Percentiles rank a stretch among this genome's conserved stretches.
phyloP scores from a whole-genome alignment of 1,140 invertebrate genomes.

The Tetramorium parvispinum region DNA sequence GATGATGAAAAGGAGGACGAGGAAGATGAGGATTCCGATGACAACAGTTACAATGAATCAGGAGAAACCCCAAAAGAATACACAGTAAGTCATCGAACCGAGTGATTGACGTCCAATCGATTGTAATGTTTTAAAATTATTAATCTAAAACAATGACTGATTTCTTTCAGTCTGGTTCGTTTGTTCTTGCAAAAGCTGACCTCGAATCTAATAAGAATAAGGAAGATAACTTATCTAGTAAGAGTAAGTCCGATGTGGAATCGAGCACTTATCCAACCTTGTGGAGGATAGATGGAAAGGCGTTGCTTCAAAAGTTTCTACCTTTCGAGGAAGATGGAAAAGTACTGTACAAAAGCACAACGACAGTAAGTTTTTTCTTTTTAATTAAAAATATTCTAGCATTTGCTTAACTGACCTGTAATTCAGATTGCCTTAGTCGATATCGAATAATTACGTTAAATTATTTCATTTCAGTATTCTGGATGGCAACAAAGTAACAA shows the following conservation, averaged over 20 bases:
- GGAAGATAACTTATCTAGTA: constrained; percentile 22
- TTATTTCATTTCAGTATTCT: constrained; percentile 87
- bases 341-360: constrained; percentile 91
- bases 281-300: constrained; percentile 93
- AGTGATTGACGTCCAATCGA: neutral
- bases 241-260: constrained; percentile 69
- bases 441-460: constrained; percentile 1
- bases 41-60: constrained; percentile 82
- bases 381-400: neutral
- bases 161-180: constrained; percentile 88
- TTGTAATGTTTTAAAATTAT: neutral
- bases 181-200: constrained; percentile 89
- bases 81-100: constrained; percentile 76
- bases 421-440: neutral
- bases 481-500: constrained; percentile 89
- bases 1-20: constrained; percentile 85
- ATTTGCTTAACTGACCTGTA: constrained; percentile 19
- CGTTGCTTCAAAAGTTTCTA: constrained; percentile 91
- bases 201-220: constrained; percentile 80
- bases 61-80: constrained; percentile 84
- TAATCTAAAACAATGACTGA: neutral
- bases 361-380: constrained; percentile 87
- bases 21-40: constrained; percentile 85
- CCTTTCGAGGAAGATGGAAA: constrained; percentile 90
- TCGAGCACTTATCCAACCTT: constrained; percentile 87